phyloP scores from a whole-genome alignment of 2,113 vertebrate species.

The Shinisaurus crocodilurus region DNA sequence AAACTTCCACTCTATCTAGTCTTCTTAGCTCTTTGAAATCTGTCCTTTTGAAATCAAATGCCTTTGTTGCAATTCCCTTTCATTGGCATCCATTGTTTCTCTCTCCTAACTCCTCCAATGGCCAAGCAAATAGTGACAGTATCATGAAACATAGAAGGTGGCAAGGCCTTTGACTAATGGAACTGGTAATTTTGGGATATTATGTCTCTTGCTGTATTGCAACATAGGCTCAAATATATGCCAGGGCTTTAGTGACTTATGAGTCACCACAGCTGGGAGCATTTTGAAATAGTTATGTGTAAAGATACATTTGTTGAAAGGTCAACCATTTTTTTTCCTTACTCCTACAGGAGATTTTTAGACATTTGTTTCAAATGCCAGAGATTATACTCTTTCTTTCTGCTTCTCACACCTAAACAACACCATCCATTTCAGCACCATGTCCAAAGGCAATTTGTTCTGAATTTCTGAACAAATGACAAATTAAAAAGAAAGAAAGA shows the following conservation, averaged over 20 bases:
- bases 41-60: neutral
- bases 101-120: neutral
- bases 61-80: neutral
- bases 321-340: constrained; percentile 18
- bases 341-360: constrained; percentile 27
- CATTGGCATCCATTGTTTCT: fast-evolving
- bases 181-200: neutral
- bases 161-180: neutral
- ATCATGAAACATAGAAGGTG: neutral
- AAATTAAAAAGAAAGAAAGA: constrained; percentile 5
- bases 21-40: neutral
- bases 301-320: constrained; percentile 49
- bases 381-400: constrained; percentile 11
- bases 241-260: neutral
- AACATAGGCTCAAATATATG: constrained; percentile 1
- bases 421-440: neutral
- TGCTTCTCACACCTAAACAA: constrained; percentile 7
- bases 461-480: constrained; percentile 22
- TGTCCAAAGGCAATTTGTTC: neutral
- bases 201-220: neutral
- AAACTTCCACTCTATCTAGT: neutral
- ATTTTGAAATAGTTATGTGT: constrained; percentile 38
- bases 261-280: neutral
- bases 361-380: constrained; percentile 36
- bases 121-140: neutral